Conservation (phyloP, 2,888 invertebrate species). For the Galerucella nymphaeae region DNA sequence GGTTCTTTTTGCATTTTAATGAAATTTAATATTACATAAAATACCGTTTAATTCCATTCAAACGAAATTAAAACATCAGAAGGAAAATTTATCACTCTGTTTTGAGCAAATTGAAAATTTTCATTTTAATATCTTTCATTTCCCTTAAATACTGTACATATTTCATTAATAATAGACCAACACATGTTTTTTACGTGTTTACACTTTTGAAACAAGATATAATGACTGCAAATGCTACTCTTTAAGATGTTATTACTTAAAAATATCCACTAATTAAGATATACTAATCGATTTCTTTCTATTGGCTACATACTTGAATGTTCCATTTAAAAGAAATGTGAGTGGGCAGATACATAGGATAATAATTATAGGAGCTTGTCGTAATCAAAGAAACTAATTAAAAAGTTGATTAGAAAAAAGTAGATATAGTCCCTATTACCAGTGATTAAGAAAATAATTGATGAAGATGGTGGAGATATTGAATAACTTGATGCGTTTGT, state of each 20-base stretch:
- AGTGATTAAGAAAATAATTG: not conserved
- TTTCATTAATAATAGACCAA: not conserved
- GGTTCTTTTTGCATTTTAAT: too few relatives aligned
- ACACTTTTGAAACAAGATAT: not conserved
- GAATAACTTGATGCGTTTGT: not conserved
- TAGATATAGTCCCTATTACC: not conserved
- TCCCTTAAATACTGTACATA: too few relatives aligned
- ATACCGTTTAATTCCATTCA: too few relatives aligned
- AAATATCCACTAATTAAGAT: not conserved
- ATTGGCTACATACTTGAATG: not conserved
- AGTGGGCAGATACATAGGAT: not conserved
- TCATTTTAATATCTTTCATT: too few relatives aligned
- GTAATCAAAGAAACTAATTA: not conserved
- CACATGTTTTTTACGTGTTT: not conserved
- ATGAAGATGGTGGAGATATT: not conserved
- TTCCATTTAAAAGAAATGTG: not conserved
- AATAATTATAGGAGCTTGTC: not conserved
- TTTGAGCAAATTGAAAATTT: too few relatives aligned
- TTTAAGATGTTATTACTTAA: not conserved
- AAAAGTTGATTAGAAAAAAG: not conserved
- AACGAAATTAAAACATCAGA: too few relatives aligned
- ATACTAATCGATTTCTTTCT: not conserved
- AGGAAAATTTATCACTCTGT: too few relatives aligned
- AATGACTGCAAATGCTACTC: not conserved
- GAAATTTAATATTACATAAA: too few relatives aligned